These are phyloP conservation scores for Anhinga anhinga DNA, from an alignment of 2,113 vertebrate genomes.

Conservation along the genomic window DNA sequence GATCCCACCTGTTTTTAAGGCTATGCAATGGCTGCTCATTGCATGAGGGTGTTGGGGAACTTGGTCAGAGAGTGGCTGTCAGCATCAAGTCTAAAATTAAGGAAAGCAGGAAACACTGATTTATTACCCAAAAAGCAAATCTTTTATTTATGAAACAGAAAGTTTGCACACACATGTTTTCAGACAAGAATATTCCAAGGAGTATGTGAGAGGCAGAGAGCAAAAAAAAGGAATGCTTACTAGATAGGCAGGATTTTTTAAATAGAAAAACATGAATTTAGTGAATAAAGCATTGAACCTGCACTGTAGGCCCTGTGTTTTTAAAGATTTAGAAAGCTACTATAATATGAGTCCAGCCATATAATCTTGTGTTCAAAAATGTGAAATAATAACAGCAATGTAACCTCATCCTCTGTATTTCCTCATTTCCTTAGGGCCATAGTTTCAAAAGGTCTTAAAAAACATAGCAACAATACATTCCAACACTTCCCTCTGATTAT, in stretches of 20 bases:
- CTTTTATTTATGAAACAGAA: constrained; percentile 23
- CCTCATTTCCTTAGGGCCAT: constrained; percentile 52
- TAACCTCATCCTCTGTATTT: constrained; percentile 52
- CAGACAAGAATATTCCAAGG: neutral
- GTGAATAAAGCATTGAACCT: neutral
- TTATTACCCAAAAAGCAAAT: constrained; percentile 3
- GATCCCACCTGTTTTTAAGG: neutral
- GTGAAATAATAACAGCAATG: constrained; percentile 50
- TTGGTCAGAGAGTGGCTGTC: constrained; percentile 11
- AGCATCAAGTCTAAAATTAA: constrained; percentile 40
- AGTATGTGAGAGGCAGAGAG: neutral
- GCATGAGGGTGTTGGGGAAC: neutral
- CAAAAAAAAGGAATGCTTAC: neutral
- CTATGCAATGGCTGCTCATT: neutral
- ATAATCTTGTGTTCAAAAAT: constrained; percentile 19
- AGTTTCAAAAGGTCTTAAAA: constrained; percentile 62
- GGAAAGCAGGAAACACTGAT: constrained; percentile 44
- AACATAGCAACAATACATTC: constrained; percentile 55
- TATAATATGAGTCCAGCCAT: constrained; percentile 12
- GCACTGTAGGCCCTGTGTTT: neutral
- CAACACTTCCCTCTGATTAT: constrained; percentile 40
- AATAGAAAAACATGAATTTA: neutral
- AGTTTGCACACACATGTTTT: neutral
- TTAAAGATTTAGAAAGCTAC: constrained; percentile 26
- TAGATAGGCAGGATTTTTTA: neutral